These are phyloP conservation scores for Vombatus ursinus DNA, from an alignment of 2,113 vertebrate species.

Conservation along the genomic window DNA sequence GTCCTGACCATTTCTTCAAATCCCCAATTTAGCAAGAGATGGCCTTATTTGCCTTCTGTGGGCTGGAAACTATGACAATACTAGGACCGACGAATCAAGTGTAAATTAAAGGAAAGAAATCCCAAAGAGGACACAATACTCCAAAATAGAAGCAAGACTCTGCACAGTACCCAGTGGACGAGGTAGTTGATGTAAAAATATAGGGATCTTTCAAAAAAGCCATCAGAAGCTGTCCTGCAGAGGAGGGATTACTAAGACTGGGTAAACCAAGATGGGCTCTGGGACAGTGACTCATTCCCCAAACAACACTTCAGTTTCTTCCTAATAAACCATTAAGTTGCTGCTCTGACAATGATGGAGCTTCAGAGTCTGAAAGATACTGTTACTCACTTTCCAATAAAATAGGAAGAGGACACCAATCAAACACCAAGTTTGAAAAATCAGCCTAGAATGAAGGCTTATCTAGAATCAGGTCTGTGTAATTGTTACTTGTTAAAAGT, in stretches of 20 bases:
- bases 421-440: slow-evolving; percentile 13
- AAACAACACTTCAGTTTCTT: background rate
- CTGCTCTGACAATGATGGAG: slow-evolving; percentile 48
- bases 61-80: background rate
- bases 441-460: slow-evolving; percentile 48
- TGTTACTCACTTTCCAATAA: slow-evolving; percentile 63
- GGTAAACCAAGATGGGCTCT: slow-evolving; percentile 42
- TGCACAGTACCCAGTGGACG: background rate
- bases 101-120: slow-evolving; percentile 40
- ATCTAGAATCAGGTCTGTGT: background rate
- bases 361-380: slow-evolving; percentile 44
- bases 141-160: slow-evolving; percentile 47
- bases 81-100: slow-evolving; percentile 34
- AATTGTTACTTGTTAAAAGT: slow-evolving; percentile 8
- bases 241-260: background rate
- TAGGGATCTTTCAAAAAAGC: slow-evolving; percentile 33
- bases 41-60: background rate
- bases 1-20: background rate
- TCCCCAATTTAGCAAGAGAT: background rate
- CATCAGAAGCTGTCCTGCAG: slow-evolving; percentile 46
- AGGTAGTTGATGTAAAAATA: slow-evolving; percentile 25
- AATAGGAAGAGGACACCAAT: background rate
- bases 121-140: slow-evolving; percentile 49
- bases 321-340: slow-evolving; percentile 60
- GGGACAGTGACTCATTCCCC: slow-evolving; percentile 42